Base-by-base conservation (phyloP, 2,888 invertebrate genomes). In the Nomada ferruginata region DNA sequence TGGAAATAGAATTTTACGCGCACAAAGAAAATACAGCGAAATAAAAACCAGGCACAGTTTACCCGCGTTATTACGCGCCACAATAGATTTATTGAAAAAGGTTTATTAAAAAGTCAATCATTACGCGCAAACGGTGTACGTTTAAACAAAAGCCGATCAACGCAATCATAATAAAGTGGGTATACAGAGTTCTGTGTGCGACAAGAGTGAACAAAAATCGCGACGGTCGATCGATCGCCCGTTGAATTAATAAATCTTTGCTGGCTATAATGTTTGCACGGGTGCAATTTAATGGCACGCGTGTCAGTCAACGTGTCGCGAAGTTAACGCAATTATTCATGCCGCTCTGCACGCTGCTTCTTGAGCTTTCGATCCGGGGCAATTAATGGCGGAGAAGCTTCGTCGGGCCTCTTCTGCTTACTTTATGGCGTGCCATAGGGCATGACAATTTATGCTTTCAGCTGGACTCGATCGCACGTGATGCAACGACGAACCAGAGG, bases 291-390 rank as follows among this genome's bases (percentile, higher is more conserved):
- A 59, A 55, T 66, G 53, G 15, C 61, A 36, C 36, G 36, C 52
- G 55, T 44, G 57, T 44, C 77, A 52, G 57, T 65, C 44, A 60
- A 53, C 59, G 55, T 9, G 64, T 69, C 60, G 60, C 23, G 57
- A 64, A 52, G 42, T 64, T 59, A 59, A 63, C 76, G 53, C 61
- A 60, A 52, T 66, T 53, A 61, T 76, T 76, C 63, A 55, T 26
- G 36, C 47, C 13, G 55, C 5, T 47, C 10, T 29, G 11, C 29
- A 7, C 23, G 69, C 1, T 59, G 57, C 59, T 47, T 44, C 59
- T 52, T 9, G 57, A 59, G 23, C 18, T 57, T 26, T 73, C 50
- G 23, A 66, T 50, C 36, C 23, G 13, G 36, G 29, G n/a, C 66
- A 66, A 71, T 55, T 63, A 47, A 53, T 23, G 20, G n/a, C n/a